Conservation (phyloP, 2,797 vertebrate genomes). For the Liparis tanakae region DNA sequence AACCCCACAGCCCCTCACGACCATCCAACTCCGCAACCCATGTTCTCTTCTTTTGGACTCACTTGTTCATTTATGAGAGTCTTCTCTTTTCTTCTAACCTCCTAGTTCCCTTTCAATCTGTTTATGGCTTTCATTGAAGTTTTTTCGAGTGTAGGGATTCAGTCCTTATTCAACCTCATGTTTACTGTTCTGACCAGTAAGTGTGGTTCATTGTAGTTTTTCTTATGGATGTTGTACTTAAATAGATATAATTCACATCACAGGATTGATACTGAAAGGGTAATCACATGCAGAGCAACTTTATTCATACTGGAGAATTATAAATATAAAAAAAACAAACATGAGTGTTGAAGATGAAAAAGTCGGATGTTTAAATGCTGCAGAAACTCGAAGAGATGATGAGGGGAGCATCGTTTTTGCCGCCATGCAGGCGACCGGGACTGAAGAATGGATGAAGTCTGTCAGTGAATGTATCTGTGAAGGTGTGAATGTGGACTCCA, state of each 20-base stretch:
- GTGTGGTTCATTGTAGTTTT: conserved; percentile 33
- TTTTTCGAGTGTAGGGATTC: conserved; percentile 49
- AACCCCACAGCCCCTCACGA: conserved; percentile 61
- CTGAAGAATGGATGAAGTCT: conserved; percentile 81
- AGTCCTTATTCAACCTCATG: conserved; percentile 46
- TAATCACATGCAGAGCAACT: neutral
- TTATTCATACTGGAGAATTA: neutral
- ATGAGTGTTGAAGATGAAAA: neutral
- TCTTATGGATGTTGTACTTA: conserved; percentile 14
- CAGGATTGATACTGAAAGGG: neutral
- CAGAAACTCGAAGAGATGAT: conserved; percentile 77
- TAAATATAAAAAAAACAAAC: neutral
- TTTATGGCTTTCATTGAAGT: conserved; percentile 68
- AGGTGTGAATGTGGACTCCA: conserved; percentile 81
- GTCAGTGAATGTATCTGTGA: conserved; percentile 81
- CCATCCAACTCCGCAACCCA: conserved; percentile 70
- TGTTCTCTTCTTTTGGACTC: conserved; percentile 71
- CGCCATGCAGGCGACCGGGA: conserved; percentile 78
- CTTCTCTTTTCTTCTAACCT: conserved; percentile 55
- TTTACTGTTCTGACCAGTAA: conserved; percentile 34
- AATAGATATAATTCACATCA: conserved; percentile 39
- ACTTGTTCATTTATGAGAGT: conserved; percentile 72
- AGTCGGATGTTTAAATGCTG: conserved; percentile 72
- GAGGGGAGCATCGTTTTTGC: conserved; percentile 79
- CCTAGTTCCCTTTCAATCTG: conserved; percentile 62